phyloP scores from a whole-genome alignment of 2,113 vertebrate species.

The Rana temporaria region DNA sequence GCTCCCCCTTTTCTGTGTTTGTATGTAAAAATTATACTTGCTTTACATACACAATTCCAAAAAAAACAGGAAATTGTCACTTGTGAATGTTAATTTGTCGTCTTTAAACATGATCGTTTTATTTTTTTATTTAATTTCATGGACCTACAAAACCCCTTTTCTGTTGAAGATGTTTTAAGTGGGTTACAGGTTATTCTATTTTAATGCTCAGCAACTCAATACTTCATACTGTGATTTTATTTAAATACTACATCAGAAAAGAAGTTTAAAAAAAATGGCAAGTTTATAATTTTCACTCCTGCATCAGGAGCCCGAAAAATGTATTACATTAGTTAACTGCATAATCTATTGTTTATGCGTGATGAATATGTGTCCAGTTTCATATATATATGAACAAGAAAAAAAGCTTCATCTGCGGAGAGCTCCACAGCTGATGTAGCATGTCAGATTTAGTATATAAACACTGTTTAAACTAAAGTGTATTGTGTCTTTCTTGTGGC shows the following conservation, averaged over 20 bases:
- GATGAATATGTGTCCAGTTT: conserved; percentile 84
- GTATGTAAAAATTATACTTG: conserved; percentile 67
- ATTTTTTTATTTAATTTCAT: conserved; percentile 77
- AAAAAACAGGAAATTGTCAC: conserved; percentile 62
- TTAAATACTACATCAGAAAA: conserved; percentile 71
- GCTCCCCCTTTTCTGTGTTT: conserved; percentile 67
- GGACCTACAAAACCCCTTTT: conserved; percentile 61
- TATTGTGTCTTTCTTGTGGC: too few relatives aligned
- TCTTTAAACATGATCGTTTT: conserved; percentile 69
- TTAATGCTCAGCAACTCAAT: conserved; percentile 72
- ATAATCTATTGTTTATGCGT: conserved; percentile 84
- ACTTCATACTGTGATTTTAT: conserved; percentile 83
- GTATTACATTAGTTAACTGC: conserved; percentile 83
- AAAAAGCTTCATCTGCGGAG: conserved; percentile 66
- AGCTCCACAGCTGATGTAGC: conserved; percentile 89
- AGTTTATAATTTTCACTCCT: conserved; percentile 81
- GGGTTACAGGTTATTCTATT: conserved; percentile 66
- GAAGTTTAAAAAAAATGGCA: conserved; percentile 83
- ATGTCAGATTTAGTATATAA: conserved; percentile 92
- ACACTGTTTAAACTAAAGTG: conserved; percentile 12
- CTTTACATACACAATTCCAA: conserved; percentile 52
- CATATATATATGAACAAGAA: conserved; percentile 55
- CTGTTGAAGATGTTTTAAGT: neutral
- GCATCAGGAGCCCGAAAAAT: conserved; percentile 85
- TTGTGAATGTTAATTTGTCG: conserved; percentile 86